Evolutionary conservation across 2,113 vertebrate species (phyloP), one percentile per base, ranked within the genome.

Genomic region (Stigmatopora nigra): DNA sequence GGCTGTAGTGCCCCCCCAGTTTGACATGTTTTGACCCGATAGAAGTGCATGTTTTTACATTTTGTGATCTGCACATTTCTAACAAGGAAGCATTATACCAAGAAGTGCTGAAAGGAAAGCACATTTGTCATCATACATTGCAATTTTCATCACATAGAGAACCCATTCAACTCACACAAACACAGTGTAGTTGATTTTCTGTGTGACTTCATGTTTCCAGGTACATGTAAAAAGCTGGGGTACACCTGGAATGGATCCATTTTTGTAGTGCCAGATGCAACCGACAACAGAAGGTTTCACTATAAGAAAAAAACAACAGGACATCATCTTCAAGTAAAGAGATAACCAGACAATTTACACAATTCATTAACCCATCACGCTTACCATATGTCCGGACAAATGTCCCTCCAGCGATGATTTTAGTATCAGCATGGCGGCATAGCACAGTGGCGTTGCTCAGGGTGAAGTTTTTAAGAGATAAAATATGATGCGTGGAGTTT

Each of bases 331-430:
- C 17, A 20, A 16, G 25, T 31, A 6, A 16, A 25, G 31, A 44
- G n/a, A 3, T 31, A n/a, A 36, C 25, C 25, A 31, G 25, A 31
- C 25, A 31, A 31, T 1, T 31, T 31, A 31, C 25, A 31, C 25
- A 31, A 31, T 2, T 17, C 61, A 62, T 31, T 10, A 17, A 31
- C 14, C 58, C 81, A 1, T 31, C 25, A 31, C 25, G 25, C 25
- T 85, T 76, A 88, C 87, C 48, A 63, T 84, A 86, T 5, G 77
- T 75, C 45, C 0, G 57, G 58, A 88, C 67, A n/a, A 1, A 75
- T 70, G 73, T 76, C 49, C 87, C 87, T 20, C 77, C 84, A 0
- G 87, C 16, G 45, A 82, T 3, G 0, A 69, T 61, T 0, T 63
- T 0, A 3, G 35, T 76, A 0, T 22, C 3, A 2, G 5, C 22